These are phyloP conservation scores for Nymphalis io DNA, from an alignment of 1,140 invertebrate species.

Conservation along the genomic window DNA sequence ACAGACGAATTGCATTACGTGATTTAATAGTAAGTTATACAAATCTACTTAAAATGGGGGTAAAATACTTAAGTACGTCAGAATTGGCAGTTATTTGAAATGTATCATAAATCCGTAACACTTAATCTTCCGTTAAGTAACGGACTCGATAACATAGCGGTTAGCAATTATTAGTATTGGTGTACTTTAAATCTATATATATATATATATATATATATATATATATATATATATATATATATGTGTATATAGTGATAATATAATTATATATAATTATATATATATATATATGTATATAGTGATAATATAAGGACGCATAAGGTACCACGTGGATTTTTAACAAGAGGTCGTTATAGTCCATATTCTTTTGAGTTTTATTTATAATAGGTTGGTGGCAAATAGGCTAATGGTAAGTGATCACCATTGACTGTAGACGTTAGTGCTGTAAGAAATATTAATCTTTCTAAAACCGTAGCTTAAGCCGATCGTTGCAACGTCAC, in stretches of 20 bases:
- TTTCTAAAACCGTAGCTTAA: too few species aligned
- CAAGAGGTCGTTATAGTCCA: too few species aligned
- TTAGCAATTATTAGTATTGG: slow-evolving; percentile 5
- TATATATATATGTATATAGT: too few species aligned
- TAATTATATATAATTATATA: too few species aligned
- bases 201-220: neutral
- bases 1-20: neutral
- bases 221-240: slow-evolving; percentile 5
- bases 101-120: slow-evolving; percentile 15
- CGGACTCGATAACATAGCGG: slow-evolving; percentile 18
- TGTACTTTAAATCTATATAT: slow-evolving; percentile 8
- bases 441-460: too few species aligned
- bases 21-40: neutral
- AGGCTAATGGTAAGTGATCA: neutral
- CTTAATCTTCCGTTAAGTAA: slow-evolving; percentile 18
- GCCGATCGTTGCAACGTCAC: too few species aligned
- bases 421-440: neutral
- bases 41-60: slow-evolving; percentile 5
- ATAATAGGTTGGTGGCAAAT: neutral
- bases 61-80: neutral
- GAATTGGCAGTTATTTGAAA: slow-evolving; percentile 17
- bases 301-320: too few species aligned
- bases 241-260: too few species aligned
- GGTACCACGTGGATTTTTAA: too few species aligned
- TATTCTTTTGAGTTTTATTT: neutral